Evolutionary conservation across 2,888 invertebrate species (phyloP).

Genomic region (Melanchra persicariae): DNA sequence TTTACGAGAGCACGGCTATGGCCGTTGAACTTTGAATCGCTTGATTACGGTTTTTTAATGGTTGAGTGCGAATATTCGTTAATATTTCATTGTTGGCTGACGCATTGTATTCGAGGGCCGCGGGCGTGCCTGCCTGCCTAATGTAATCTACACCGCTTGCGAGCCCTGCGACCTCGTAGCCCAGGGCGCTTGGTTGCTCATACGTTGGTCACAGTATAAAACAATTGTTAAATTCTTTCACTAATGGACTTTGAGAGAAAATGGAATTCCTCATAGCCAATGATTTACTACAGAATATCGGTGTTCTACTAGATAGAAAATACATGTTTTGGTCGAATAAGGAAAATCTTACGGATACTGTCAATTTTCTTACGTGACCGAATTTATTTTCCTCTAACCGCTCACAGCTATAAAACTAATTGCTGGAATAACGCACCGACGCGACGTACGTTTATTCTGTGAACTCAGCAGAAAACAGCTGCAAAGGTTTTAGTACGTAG

Average conservation of each 20-base stretch:
- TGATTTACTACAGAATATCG: background rate
- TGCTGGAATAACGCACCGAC: conserved; percentile 68
- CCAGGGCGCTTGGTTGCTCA: conserved; percentile 5
- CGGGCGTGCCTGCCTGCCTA: conserved; percentile 62
- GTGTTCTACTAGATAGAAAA: background rate
- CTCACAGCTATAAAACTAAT: conserved; percentile 71
- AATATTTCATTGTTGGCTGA: conserved; percentile 79
- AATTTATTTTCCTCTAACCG: conserved; percentile 71
- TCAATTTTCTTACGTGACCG: conserved; percentile 71
- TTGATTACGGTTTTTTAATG: conserved; percentile 88
- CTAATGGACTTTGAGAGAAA: conserved; percentile 29
- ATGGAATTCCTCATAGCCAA: background rate
- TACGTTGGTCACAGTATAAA: conserved; percentile 32
- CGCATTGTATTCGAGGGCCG: conserved; percentile 69
- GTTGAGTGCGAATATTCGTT: conserved; percentile 82
- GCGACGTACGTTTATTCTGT: conserved; percentile 47
- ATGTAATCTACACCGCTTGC: conserved; percentile 64
- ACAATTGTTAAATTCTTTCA: conserved; percentile 45
- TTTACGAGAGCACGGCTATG: conserved; percentile 80
- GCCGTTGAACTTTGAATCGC: conserved; percentile 87
- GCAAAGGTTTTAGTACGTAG: conserved; percentile 47
- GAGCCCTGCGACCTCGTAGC: conserved; percentile 40
- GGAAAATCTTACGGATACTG: conserved; percentile 54
- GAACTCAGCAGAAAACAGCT: conserved; percentile 56
- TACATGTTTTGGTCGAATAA: conserved; percentile 17